Conservation (phyloP, 2,888 invertebrate genomes). For the Steinernema carpocapsae region DNA sequence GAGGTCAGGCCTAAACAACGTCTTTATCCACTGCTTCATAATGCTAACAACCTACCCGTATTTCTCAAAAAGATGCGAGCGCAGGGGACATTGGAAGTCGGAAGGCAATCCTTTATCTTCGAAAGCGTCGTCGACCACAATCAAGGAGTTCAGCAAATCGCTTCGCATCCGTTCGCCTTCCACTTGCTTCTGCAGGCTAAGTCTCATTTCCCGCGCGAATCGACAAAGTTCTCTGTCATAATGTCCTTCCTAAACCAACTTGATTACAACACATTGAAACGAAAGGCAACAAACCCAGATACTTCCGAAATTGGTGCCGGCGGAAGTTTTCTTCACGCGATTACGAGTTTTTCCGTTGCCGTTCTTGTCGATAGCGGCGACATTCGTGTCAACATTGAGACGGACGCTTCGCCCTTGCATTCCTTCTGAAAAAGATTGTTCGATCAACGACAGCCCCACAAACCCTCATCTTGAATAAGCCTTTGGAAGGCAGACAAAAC, state of each 20-base stretch:
- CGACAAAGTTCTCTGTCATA: not conserved
- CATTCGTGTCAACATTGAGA: not conserved
- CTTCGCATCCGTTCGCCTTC: not conserved
- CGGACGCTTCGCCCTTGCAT: conserved; percentile 19
- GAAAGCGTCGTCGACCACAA: not conserved
- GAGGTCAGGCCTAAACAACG: not conserved
- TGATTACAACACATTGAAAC: not conserved
- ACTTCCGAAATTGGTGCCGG: not conserved
- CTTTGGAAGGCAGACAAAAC: too few relatives aligned
- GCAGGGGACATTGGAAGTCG: not conserved
- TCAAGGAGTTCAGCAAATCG: not conserved
- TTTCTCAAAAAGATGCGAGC: not conserved
- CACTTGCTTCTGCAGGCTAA: not conserved
- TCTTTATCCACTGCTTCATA: not conserved
- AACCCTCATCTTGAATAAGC: too few relatives aligned
- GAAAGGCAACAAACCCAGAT: not conserved
- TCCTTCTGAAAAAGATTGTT: not conserved
- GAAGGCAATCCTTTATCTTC: not conserved
- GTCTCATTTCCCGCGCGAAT: not conserved
- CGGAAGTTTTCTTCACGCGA: not conserved
- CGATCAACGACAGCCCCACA: too few relatives aligned
- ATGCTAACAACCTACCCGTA: not conserved
- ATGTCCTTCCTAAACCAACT: not conserved
- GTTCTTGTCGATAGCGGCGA: not conserved
- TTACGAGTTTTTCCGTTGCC: not conserved